Conservation (phyloP, 2,113 vertebrate species). For the Esox niger region DNA sequence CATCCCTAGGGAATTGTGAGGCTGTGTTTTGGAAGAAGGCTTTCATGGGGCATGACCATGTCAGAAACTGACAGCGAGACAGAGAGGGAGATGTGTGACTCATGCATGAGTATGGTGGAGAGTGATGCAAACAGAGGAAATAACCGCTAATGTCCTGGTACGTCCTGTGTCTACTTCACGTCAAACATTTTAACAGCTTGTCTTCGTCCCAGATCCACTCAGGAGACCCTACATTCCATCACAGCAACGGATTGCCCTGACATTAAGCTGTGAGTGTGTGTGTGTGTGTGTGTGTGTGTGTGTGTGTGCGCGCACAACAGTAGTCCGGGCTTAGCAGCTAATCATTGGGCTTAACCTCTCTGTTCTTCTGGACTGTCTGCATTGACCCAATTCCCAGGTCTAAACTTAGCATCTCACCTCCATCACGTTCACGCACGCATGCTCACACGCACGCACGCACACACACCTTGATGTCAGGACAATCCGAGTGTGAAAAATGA, state of each 20-base stretch:
- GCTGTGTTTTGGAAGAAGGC: no score
- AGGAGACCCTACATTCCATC: not conserved
- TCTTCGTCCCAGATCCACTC: not conserved
- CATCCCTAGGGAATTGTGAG: no score
- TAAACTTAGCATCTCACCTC: no score
- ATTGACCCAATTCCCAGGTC: no score
- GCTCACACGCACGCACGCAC: not conserved
- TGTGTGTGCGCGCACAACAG: not conserved
- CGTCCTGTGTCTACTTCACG: not conserved
- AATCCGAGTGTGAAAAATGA: no score
- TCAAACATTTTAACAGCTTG: not conserved
- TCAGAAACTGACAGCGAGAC: no score
- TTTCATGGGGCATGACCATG: no score
- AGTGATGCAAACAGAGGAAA: slow-evolving; percentile 2
- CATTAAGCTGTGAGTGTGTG: not conserved
- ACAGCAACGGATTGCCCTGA: not conserved
- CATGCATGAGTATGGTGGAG: not conserved
- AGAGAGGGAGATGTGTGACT: no score
- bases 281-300: slow-evolving; percentile 9
- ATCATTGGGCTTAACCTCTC: no score
- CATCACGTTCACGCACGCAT: slow-evolving; percentile 18
- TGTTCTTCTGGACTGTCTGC: no score
- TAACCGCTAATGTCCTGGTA: not conserved
- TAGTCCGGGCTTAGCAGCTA: no score
- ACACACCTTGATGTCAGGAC: no score